phyloP scores from a whole-genome alignment of 2,888 invertebrate species.

The Autographa pulchrina region DNA sequence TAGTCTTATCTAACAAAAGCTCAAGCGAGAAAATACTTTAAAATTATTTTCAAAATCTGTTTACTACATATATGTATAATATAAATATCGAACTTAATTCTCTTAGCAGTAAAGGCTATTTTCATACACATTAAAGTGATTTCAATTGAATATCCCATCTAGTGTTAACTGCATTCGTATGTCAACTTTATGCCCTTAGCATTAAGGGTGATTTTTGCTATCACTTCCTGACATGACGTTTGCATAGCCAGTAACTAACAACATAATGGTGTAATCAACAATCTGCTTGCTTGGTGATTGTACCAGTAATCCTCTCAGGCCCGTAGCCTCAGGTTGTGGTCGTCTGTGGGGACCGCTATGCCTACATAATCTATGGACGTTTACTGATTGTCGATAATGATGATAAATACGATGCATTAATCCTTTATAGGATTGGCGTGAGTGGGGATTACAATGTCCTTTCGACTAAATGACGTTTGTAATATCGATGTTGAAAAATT shows the following conservation, averaged over 20 bases:
- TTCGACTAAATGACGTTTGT: not conserved
- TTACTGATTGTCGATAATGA: constrained; percentile 7
- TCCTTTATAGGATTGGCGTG: not conserved
- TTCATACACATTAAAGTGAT: not conserved
- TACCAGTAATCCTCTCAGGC: constrained; percentile 6
- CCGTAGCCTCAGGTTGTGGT: constrained; percentile 1
- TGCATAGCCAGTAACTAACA: not conserved
- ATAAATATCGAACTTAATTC: too few relatives aligned
- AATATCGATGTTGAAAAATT: not conserved
- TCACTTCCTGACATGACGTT: not conserved
- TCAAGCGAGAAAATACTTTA: not conserved
- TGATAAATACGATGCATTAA: constrained; percentile 9
- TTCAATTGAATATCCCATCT: too few relatives aligned
- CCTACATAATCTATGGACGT: constrained; percentile 7
- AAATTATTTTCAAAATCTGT: too few relatives aligned
- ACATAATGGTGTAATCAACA: constrained; percentile 3
- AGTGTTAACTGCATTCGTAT: too few relatives aligned
- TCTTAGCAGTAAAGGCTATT: not conserved
- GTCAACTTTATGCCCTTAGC: not conserved
- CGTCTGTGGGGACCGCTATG: not conserved
- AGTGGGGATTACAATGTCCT: not conserved
- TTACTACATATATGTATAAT: too few relatives aligned
- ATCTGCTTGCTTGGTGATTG: constrained; percentile 7
- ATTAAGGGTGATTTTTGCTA: not conserved
- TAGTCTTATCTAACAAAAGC: not conserved